These are phyloP conservation scores for Scaptomyza hsui DNA, from an alignment of 1,140 invertebrate species.

Conservation along the genomic window DNA sequence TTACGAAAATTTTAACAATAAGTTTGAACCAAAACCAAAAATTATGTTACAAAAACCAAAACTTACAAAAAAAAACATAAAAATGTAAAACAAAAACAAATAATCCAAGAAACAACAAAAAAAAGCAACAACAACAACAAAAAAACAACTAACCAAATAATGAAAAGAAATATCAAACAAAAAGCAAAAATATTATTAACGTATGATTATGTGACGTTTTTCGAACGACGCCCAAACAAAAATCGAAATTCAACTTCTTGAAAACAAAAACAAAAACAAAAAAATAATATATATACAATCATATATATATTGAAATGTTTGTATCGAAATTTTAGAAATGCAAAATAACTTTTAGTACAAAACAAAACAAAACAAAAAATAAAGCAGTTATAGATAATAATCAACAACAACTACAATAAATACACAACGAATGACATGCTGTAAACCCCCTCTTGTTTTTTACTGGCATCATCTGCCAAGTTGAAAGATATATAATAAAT, in stretches of 20 bases:
- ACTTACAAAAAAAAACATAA: constrained; percentile 35
- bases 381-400: constrained; percentile 62
- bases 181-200: constrained; percentile 65
- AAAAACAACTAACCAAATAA: constrained; percentile 37
- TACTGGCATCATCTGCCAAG: constrained; percentile 51
- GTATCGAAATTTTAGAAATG: constrained; percentile 61
- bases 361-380: constrained; percentile 35
- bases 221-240: constrained; percentile 89
- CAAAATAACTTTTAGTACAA: constrained; percentile 51
- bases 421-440: constrained; percentile 80
- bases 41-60: constrained; percentile 46
- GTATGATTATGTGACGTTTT: constrained; percentile 80
- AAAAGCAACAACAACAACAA: constrained; percentile 25
- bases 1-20: constrained; percentile 39
- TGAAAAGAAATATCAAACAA: constrained; percentile 55
- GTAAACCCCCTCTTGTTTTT: constrained; percentile 79
- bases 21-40: constrained; percentile 41
- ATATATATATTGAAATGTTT: constrained; percentile 41
- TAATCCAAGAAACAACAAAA: constrained; percentile 27
- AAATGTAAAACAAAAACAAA: constrained; percentile 24
- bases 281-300: constrained; percentile 38
- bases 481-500: constrained; percentile 23
- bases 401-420: constrained; percentile 58
- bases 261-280: constrained; percentile 69
- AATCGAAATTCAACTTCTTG: constrained; percentile 98